Evolutionary conservation across 2,888 invertebrate genomes (phyloP), one percentile per base, ranked within the genome.

Genomic region (Dichetophora obliterata): DNA sequence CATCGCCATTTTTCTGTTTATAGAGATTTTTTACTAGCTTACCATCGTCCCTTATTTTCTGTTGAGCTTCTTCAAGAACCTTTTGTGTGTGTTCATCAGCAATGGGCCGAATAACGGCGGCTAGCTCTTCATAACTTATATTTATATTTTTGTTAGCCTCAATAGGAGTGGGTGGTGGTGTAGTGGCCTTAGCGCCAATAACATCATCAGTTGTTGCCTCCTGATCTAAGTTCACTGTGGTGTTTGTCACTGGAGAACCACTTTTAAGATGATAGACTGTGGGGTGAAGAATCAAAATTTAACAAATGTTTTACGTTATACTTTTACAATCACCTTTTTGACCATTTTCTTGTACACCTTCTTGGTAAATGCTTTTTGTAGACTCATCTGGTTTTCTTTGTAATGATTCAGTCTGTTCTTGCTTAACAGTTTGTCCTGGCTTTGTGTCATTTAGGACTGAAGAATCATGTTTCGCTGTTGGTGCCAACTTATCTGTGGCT

Each of bases 131-230:
- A 61, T 48, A 63, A 37, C 66, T 52, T 0, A 14, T 54, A 48
- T 65, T 43, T n/a, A n/a, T 27, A 27, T 61, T 54, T n/a, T 48
- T 34, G 48, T n/a, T 52, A n/a, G 19, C 77, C 76, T 81, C 82
- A 71, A 80, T 81, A n/a, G 82, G 82, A 11, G 81, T 82, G 37
- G 83, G 79, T 52, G 82, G 81, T 1, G 82, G 82, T n/a, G 80
- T 76, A 43, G 75, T 73, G 8, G 34, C 75, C 19, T 72, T 34
- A 63, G 37, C 66, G 27, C 43, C 37, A 1, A 31, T 16, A 19
- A 50, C 75, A 74, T 52, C n/a, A 19, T 54, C 14, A 54, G 3
- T 6, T 34, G 24, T 19, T 57, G 22, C 5, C 19, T 54, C 8
- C 9, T 22, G 14, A 14, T 27, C 22, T 24, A 59, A 27, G 9